These are phyloP conservation scores for Acanthopleura granulata DNA, from an alignment of 2,888 invertebrate genomes.

Conservation along the genomic window DNA sequence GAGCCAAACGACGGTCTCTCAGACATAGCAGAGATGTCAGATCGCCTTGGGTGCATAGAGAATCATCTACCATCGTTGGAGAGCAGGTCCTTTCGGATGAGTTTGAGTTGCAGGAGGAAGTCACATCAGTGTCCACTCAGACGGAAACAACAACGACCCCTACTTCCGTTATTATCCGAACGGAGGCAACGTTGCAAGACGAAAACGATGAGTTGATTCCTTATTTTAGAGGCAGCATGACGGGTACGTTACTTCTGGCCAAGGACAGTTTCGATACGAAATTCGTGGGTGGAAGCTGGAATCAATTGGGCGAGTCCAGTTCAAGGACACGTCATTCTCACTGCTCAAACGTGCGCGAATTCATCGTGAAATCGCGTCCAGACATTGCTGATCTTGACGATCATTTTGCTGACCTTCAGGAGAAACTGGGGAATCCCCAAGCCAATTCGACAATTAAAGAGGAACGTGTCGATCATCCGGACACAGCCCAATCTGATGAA, in stretches of 20 bases:
- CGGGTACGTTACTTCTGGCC: not conserved
- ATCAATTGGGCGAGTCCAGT: not conserved
- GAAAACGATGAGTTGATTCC: not conserved
- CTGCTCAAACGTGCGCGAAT: not conserved
- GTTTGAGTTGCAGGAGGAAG: not conserved
- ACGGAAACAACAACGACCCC: not conserved
- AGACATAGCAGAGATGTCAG: not conserved
- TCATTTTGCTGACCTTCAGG: not conserved
- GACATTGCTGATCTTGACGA: not conserved
- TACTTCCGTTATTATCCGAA: not conserved
- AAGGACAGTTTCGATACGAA: not conserved
- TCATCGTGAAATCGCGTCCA: not conserved
- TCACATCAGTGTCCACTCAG: not conserved
- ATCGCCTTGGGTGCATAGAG: not conserved
- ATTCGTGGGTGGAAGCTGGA: not conserved
- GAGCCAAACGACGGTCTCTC: not conserved
- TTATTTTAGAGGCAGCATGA: not conserved
- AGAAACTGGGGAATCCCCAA: not conserved
- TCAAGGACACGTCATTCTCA: not conserved
- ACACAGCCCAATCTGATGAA: not conserved
- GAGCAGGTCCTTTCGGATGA: not conserved
- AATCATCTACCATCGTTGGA: not conserved
- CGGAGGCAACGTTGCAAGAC: not conserved
- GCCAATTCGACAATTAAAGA: conserved; percentile 1
- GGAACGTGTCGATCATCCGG: not conserved